A percentile compares a stretch with the other conserved stretches of the same genome.
Conservation (phyloP, 2,888 invertebrate genomes). For the Sphecodes monilicornis region DNA sequence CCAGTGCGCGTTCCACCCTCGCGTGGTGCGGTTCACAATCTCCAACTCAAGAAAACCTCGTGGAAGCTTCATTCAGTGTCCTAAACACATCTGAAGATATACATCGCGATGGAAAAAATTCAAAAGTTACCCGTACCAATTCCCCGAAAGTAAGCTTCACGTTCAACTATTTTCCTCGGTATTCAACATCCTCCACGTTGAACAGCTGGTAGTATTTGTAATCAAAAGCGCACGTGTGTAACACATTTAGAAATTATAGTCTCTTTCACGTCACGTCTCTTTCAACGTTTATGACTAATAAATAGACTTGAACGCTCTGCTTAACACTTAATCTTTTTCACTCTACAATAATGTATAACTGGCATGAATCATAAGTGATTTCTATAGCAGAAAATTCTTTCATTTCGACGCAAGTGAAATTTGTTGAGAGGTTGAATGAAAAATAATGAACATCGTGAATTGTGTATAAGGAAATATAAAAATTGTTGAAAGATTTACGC, state of each 20-base stretch:
- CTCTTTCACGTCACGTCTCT: too few species aligned
- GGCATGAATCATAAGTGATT: neutral
- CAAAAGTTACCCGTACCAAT: conserved; percentile 17
- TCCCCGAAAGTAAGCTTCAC: conserved; percentile 42
- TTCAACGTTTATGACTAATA: neutral
- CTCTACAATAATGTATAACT: neutral
- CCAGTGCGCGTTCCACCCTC: conserved; percentile 77
- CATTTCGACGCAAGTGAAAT: neutral
- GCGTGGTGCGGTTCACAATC: conserved; percentile 70
- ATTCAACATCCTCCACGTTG: neutral
- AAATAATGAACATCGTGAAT: neutral
- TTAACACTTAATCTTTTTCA: neutral
- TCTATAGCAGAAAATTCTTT: neutral
- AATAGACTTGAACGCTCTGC: neutral
- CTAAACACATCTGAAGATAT: conserved; percentile 25
- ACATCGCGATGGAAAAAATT: conserved; percentile 43
- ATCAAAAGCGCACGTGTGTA: conserved; percentile 40
- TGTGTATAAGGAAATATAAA: neutral
- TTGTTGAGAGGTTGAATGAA: neutral
- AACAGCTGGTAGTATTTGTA: neutral
- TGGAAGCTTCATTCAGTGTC: conserved; percentile 48
- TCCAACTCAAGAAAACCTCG: conserved; percentile 45
- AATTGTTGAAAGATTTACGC: neutral
- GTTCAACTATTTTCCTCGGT: neutral
- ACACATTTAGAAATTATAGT: conserved; percentile 5